Evolutionary conservation across 2,888 invertebrate genomes (phyloP), one percentile per base, ranked within the genome.

Genomic region (Harmothoe impar): DNA sequence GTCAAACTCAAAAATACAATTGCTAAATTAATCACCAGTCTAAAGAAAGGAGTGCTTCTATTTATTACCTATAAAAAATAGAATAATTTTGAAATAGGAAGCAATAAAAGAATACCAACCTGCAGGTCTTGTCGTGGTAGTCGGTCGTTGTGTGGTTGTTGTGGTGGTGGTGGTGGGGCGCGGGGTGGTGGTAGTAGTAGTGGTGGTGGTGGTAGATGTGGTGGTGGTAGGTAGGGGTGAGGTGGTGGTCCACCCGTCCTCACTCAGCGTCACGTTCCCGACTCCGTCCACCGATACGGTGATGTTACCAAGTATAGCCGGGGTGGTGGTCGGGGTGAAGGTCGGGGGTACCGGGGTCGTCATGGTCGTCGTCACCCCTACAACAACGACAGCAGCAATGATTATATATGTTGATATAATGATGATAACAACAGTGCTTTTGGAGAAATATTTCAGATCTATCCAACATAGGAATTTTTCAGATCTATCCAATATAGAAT

Each of bases 131-230:
- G 81, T 12, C 0, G 81, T 81, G 0, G 81, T 81, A 15, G 77
- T 29, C 5, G 31, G n/a, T 17, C 31, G 25, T 25, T 15, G 77
- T 25, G 77, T 77, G 31, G 31, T 77, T 23, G 31, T 29, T 10
- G 29, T 7, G 10, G 33, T 31, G 3, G 35, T 33, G 0, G 81
- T 81, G 17, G 81, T 33, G 0, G 81, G 3, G 3, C 35, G 1
- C 0, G 86, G 7, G 5, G 54, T 86, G 1, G 86, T 52, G 15
- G 68, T 31, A 33, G 72, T 89, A 7, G 92, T 91, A 7, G 91
- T 91, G n/a, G 91, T 90, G 0, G 91, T 81, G 20, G 92, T 62
- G 12, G 91, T 89, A 25, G 91, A 54, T 62, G 89, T 90, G 84
- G 89, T 90, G 15, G 62, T 90, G 5, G 86, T 54, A 1, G 86